A percentile compares a stretch with the other conserved stretches of the same genome.
Conservation (phyloP, 2,797 vertebrate species). For the Lacerta bilineata region DNA sequence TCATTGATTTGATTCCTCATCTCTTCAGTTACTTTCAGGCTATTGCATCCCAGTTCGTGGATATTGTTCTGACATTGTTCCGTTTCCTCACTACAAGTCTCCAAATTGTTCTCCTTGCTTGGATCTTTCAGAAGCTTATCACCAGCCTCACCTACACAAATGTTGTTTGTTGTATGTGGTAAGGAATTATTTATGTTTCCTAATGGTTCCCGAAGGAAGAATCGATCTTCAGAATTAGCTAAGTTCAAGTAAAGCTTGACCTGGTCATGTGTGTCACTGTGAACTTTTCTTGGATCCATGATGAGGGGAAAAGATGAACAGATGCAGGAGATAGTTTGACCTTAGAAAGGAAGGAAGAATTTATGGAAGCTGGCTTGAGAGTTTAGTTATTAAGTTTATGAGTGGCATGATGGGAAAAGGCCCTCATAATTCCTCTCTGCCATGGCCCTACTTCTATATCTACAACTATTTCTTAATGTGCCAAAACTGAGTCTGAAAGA, state of each 20-base stretch:
- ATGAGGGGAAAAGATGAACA: not conserved
- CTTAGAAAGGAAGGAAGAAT: slow-evolving; percentile 30
- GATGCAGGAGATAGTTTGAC: not conserved
- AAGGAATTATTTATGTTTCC: slow-evolving; percentile 9
- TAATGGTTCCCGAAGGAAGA: slow-evolving; percentile 36
- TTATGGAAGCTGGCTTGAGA: not conserved
- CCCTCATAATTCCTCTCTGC: slow-evolving; percentile 33
- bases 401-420: not conserved
- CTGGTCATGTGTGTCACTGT: not conserved
- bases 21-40: not conserved
- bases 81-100: not conserved
- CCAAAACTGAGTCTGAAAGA: not conserved
- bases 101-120: not conserved
- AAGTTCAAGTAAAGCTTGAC: not conserved
- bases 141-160: slow-evolving; percentile 6
- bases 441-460: slow-evolving; percentile 24
- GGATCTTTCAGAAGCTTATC: slow-evolving; percentile 18
- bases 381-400: slow-evolving; percentile 28
- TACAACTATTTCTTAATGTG: slow-evolving; percentile 22
- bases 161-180: not conserved
- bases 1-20: slow-evolving; percentile 17
- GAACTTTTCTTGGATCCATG: slow-evolving; percentile 32
- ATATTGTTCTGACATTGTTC: not conserved
- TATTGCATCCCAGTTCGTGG: not conserved
- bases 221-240: slow-evolving; percentile 26